Conservation (phyloP, 2,113 vertebrate species). For the Aspidoscelis tigris region DNA sequence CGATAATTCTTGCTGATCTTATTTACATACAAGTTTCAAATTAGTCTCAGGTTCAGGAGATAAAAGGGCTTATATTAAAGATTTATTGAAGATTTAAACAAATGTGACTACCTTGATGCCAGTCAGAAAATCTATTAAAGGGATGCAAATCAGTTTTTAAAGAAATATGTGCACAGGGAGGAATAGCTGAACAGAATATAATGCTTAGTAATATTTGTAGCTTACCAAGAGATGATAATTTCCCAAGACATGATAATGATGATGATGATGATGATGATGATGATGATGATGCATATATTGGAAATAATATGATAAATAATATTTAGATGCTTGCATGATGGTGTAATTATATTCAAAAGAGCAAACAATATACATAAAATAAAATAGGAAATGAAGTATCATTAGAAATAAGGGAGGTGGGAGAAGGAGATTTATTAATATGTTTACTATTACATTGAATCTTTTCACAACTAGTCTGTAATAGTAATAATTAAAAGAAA, state of each 20-base stretch:
- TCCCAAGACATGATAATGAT: not conserved
- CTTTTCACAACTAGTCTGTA: no score
- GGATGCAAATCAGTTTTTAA: not conserved
- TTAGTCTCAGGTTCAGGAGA: not conserved
- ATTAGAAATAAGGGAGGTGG: not conserved
- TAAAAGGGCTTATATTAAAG: constrained; percentile 28
- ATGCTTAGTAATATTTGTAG: not conserved
- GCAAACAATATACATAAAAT: not conserved
- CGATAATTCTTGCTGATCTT: constrained; percentile 10
- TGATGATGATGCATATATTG: no score
- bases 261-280: not conserved
- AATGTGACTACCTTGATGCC: not conserved
- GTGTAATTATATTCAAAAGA: not conserved
- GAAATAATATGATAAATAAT: no score
- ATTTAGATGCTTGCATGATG: not conserved
- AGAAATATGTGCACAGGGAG: not conserved
- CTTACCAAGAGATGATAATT: not conserved
- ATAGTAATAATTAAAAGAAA: no score
- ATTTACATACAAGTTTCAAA: constrained; percentile 9
- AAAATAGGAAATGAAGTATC: not conserved
- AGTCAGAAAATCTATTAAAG: constrained; percentile 37
- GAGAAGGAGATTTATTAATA: not conserved
- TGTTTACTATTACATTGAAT: not conserved
- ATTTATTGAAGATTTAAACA: constrained; percentile 1
- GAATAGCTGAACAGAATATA: not conserved